These are phyloP conservation scores for Catamblyrhynchus diadema DNA, from an alignment of 2,797 vertebrate genomes.

Conservation along the genomic window DNA sequence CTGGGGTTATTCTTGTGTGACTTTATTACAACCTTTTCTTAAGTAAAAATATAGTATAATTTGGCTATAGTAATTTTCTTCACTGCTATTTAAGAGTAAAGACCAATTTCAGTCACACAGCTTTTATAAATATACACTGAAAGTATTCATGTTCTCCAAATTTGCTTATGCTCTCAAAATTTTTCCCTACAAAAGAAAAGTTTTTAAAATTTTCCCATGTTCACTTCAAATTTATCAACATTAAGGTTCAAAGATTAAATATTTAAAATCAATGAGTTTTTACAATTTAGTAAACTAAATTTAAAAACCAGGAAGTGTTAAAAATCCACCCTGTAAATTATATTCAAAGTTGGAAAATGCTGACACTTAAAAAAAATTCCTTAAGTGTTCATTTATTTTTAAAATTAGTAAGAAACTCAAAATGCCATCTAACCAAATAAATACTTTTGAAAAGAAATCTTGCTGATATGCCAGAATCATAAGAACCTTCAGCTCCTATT, in stretches of 20 bases:
- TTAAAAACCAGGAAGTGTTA: neutral
- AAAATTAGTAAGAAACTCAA: neutral
- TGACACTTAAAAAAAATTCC: neutral
- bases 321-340: neutral
- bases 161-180: neutral
- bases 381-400: neutral
- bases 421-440: neutral
- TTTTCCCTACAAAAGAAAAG: neutral
- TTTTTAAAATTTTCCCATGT: neutral
- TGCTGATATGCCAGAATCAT: neutral
- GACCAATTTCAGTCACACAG: neutral
- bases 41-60: neutral
- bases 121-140: neutral
- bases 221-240: neutral
- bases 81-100: neutral
- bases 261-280: neutral
- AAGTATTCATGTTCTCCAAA: neutral
- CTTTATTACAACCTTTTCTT: neutral
- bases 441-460: neutral
- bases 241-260: neutral
- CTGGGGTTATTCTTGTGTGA: neutral
- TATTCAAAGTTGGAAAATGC: neutral
- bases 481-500: constrained; percentile 10
- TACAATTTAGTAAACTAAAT: neutral
- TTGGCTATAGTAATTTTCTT: neutral